These are phyloP conservation scores for Sparidentex hasta DNA, from an alignment of 2,797 vertebrate genomes.

Conservation along the genomic window DNA sequence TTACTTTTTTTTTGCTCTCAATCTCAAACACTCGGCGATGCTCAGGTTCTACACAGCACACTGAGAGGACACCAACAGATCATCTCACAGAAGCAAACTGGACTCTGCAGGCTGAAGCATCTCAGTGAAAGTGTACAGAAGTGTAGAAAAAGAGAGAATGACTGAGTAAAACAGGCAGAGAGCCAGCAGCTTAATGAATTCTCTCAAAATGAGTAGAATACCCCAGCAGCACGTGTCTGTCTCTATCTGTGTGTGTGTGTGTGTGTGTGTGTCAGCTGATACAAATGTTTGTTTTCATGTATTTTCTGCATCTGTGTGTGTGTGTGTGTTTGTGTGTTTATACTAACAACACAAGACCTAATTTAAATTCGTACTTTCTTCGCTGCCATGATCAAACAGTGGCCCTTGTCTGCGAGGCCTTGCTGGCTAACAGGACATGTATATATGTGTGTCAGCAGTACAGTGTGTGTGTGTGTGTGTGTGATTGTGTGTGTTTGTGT, in stretches of 20 bases:
- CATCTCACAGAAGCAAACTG: background rate
- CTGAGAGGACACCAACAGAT: background rate
- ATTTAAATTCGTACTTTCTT: constrained; percentile 22
- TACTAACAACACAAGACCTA: constrained; percentile 14
- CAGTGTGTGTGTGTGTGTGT: background rate
- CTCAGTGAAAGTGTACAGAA: background rate
- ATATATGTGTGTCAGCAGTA: background rate
- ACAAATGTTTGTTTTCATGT: constrained; percentile 2
- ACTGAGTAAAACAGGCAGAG: background rate
- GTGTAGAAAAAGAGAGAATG: background rate
- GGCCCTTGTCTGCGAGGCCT: constrained; percentile 8
- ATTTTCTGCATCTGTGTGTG: background rate
- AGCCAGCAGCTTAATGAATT: background rate
- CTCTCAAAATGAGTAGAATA: constrained; percentile 1
- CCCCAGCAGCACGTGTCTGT: background rate
- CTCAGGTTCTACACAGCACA: background rate
- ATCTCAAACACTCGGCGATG: background rate
- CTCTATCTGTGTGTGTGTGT: background rate
- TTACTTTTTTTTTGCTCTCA: background rate
- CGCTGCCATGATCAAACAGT: constrained; percentile 38
- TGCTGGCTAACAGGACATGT: background rate
- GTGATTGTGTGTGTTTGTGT: background rate
- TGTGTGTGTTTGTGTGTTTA: background rate
- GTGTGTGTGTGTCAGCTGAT: constrained; percentile 5
- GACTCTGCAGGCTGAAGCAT: background rate